Percentiles rank a stretch among this genome's conserved stretches.
These are phyloP conservation scores for Trypoxylon attenuatum DNA, from an alignment of 2,888 invertebrate species.

Conservation along the genomic window DNA sequence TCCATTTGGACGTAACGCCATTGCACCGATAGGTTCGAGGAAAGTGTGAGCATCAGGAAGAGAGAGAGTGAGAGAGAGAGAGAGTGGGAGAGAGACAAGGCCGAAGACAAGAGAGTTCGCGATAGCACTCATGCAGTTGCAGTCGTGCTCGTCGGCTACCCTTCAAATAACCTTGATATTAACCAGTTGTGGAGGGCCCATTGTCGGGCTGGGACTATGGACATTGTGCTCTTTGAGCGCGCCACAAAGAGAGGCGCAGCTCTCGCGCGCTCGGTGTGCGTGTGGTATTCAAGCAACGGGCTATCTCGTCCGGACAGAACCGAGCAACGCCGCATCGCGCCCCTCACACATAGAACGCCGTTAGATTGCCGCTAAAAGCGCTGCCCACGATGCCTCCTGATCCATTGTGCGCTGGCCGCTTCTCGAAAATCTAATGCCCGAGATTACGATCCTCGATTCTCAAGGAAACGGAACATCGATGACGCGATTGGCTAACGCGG, in stretches of 20 bases:
- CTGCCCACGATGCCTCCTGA: conserved; percentile 43
- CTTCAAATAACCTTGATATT: conserved; percentile 69
- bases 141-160: conserved; percentile 54
- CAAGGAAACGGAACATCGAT: background rate
- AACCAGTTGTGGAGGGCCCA: conserved; percentile 67
- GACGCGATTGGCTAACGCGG: background rate
- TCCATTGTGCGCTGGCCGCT: conserved; percentile 50
- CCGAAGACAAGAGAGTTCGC: conserved; percentile 7
- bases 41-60: too few relatives aligned
- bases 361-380: conserved; percentile 63
- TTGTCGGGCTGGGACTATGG: conserved; percentile 65
- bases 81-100: conserved; percentile 18
- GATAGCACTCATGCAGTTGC: conserved; percentile 34
- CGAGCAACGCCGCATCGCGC: conserved; percentile 1
- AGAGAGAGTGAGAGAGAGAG: conserved; percentile 1
- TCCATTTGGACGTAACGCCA: too few relatives aligned
- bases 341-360: conserved; percentile 46
- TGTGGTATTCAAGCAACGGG: conserved; percentile 55
- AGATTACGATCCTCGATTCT: conserved; percentile 21
- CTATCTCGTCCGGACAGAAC: conserved; percentile 38
- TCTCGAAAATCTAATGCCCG: conserved; percentile 41
- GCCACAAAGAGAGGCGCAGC: conserved; percentile 55
- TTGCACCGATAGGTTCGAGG: too few relatives aligned
- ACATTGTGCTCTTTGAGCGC: conserved; percentile 69
- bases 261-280: conserved; percentile 55